Percentiles rank a stretch among this genome's conserved stretches.
Conservation (phyloP, 2,113 vertebrate species). For the Pedetes capensis region DNA sequence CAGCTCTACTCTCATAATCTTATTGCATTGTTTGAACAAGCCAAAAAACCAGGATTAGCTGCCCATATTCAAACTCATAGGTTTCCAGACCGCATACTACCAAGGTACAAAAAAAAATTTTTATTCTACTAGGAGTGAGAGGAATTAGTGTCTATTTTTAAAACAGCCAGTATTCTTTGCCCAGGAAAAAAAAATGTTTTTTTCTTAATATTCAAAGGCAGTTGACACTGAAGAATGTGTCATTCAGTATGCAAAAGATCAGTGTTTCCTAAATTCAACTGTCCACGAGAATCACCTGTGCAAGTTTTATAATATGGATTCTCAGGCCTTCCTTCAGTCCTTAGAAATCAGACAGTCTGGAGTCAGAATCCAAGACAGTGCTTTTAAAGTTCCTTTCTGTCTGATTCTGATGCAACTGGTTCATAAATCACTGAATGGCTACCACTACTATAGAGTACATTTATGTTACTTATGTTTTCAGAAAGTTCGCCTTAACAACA, state of each 20-base stretch:
- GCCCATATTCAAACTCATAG: constrained; percentile 97
- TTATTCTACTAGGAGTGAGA: neutral
- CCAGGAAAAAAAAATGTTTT: neutral
- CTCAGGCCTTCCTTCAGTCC: neutral
- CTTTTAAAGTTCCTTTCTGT: neutral
- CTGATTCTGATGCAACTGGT: neutral
- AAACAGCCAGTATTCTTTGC: neutral
- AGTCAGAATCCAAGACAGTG: neutral
- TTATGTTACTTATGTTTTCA: constrained; percentile 80
- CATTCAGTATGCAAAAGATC: neutral
- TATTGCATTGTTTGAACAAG: constrained; percentile 98
- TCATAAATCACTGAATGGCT: neutral
- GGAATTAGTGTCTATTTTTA: constrained; percentile 20
- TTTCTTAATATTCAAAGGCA: constrained; percentile 43
- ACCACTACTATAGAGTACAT: neutral
- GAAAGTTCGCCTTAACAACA: constrained; percentile 96
- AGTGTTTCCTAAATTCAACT: neutral
- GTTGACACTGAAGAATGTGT: neutral
- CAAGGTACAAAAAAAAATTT: constrained; percentile 86
- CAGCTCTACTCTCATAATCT: constrained; percentile 99
- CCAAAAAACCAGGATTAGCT: constrained; percentile 95
- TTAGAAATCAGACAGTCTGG: neutral
- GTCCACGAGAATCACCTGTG: neutral
- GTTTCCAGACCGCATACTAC: constrained; percentile 96
- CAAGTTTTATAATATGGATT: neutral